These are phyloP conservation scores for Gadopsis bispinosus DNA, from an alignment of 2,797 vertebrate genomes.

Conservation along the genomic window DNA sequence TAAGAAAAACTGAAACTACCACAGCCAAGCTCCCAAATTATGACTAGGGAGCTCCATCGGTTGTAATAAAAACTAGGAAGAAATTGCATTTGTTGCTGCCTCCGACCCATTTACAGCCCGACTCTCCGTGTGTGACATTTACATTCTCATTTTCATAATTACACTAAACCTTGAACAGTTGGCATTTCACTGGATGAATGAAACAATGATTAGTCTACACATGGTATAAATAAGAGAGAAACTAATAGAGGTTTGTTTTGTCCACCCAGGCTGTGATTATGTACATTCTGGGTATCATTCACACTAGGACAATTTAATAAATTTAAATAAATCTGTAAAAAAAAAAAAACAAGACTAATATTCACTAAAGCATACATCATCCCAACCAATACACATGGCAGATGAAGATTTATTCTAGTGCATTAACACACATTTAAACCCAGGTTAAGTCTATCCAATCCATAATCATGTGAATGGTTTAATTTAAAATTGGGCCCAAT, in stretches of 20 bases:
- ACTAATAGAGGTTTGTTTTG: constrained; percentile 5
- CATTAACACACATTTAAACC: constrained; percentile 11
- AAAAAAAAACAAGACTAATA: background rate
- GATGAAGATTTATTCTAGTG: background rate
- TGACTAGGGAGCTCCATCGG: background rate
- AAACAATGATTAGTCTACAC: constrained; percentile 59
- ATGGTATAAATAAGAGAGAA: constrained; percentile 35
- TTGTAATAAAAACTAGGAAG: background rate
- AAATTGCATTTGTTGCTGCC: constrained; percentile 7
- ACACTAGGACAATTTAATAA: background rate
- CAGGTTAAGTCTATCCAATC: background rate
- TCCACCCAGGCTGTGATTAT: constrained; percentile 8
- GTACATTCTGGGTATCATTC: constrained; percentile 13
- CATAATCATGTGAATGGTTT: background rate
- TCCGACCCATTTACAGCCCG: constrained; percentile 35
- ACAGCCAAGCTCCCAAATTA: background rate
- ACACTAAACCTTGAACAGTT: constrained; percentile 67
- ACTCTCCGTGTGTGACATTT: constrained; percentile 54
- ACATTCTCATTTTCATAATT: constrained; percentile 66
- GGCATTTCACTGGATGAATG: constrained; percentile 68
- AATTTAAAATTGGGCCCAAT: background rate
- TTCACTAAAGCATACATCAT: background rate
- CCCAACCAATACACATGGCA: background rate
- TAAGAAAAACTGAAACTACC: background rate
- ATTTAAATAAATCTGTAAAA: background rate